Evolutionary conservation across 53 echinoderm and acorn worm genomes (phyloP).

Genomic region (Henricia sp.): DNA sequence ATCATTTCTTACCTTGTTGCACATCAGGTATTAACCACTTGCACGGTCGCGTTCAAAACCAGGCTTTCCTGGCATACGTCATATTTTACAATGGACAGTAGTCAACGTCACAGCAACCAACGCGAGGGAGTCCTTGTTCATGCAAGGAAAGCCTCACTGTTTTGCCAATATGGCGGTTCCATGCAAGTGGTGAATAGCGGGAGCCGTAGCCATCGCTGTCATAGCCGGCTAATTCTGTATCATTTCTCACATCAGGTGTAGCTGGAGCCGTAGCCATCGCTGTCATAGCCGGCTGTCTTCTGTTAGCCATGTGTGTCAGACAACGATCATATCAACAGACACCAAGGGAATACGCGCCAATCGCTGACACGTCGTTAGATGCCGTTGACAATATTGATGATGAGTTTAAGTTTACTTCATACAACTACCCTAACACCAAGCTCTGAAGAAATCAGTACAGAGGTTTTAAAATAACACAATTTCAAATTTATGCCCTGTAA

Average conservation of each 20-base stretch:
- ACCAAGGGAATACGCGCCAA: constrained; percentile 71
- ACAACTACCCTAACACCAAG: constrained; percentile 64
- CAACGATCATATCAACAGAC: constrained; percentile 83
- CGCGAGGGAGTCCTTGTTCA: too few relatives aligned
- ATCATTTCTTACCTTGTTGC: too few relatives aligned
- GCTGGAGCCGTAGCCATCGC: constrained; percentile 68
- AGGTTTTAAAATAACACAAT: not conserved
- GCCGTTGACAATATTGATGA: not conserved
- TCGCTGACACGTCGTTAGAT: constrained; percentile 75
- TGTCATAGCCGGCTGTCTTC: constrained; percentile 70
- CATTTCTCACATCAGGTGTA: constrained; percentile 58
- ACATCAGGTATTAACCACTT: too few relatives aligned
- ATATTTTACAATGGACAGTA: too few relatives aligned
- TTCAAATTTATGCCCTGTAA: not conserved
- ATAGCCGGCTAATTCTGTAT: too few relatives aligned
- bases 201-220: too few relatives aligned
- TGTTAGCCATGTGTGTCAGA: constrained; percentile 88
- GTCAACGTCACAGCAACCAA: too few relatives aligned
- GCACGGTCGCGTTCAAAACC: too few relatives aligned
- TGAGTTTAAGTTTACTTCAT: constrained; percentile 5
- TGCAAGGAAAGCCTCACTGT: too few relatives aligned
- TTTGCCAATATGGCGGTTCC: too few relatives aligned
- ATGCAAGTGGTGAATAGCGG: too few relatives aligned
- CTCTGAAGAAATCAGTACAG: not conserved
- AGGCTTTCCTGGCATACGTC: too few relatives aligned